phyloP scores from a whole-genome alignment of 2,797 vertebrate genomes.

The Natrix natrix region DNA sequence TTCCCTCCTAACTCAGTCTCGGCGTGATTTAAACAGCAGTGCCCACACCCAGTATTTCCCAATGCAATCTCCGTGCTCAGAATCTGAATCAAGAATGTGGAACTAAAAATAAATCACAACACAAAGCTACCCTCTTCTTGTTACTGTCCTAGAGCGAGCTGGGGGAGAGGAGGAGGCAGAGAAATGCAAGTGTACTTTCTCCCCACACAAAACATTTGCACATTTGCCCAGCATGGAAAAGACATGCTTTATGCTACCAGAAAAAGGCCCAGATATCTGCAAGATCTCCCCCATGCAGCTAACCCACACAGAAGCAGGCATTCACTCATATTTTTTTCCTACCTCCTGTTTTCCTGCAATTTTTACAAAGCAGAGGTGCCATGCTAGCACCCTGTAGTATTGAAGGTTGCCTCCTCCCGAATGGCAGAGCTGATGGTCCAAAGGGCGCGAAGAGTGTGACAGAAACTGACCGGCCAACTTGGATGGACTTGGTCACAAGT shows the following conservation, averaged over 20 bases:
- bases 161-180: neutral
- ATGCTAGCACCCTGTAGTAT: slow-evolving; percentile 57
- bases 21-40: neutral
- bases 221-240: neutral
- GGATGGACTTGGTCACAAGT: slow-evolving; percentile 78
- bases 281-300: neutral
- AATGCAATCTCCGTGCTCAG: neutral
- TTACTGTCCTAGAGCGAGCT: fast-evolving
- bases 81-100: neutral
- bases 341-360: slow-evolving; percentile 79
- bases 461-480: slow-evolving; percentile 67
- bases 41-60: neutral
- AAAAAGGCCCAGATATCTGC: too few relatives aligned
- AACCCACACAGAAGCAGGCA: neutral
- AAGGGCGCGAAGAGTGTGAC: slow-evolving; percentile 43
- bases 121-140: neutral
- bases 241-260: neutral
- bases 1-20: neutral
- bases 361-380: slow-evolving; percentile 86
- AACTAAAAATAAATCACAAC: neutral
- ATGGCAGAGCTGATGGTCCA: neutral
- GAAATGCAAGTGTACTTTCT: fast-evolving
- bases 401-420: fast-evolving
- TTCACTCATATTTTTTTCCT: neutral
- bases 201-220: fast-evolving